Evolutionary conservation across 2,797 vertebrate species (phyloP), one percentile per base, ranked within the genome.

Genomic region (Melanotaenia parkinsoni): DNA sequence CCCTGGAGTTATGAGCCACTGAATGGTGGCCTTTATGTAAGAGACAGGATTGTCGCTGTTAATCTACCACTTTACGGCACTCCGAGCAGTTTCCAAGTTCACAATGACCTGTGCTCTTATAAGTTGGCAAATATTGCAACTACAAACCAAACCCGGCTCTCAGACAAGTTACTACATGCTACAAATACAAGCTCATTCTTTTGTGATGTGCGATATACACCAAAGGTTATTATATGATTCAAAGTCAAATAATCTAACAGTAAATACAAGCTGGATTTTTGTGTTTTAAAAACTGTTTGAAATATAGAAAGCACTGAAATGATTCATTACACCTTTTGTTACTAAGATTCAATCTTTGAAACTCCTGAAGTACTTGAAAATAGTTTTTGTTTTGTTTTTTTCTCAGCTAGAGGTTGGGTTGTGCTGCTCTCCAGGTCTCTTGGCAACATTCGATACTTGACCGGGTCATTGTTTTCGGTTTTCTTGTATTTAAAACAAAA

Each of bases 1-100:
- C 82, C 71, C 65, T 45, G 43, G 59, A 67, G 73, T 75, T 65
- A 57, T 58, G 58, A 70, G 71, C 51, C 43, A 50, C 37, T 47
- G 68, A 86, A 84, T 16, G 71, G 30, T 67, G 63, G 70, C 57
- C 54, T 80, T 76, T 38, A 51, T 53, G 32, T 64, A 68, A 69
- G 24, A 28, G 59, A 70, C 16, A 76, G 30, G 73, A 67, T 63
- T 74, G 14, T 69, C 5, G 35, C 16, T 13, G 32, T 67, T 57
- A 58, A 70, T 47, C 63, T 69, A 33, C 22, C 45, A 63, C 16
- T 70, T 51, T 73, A 68, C 22, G 70, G 51, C 53, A 70, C 65
- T 56, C 10, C 51, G 57, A 80, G 76, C 66, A 65, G 70, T 71
- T 20, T 73, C 4, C 14, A 50, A 69, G 43, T 68, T 67, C 28